Evolutionary conservation across 2,797 vertebrate species (phyloP), one percentile per base, ranked within the genome.

Genomic region (Sciurus carolinensis): DNA sequence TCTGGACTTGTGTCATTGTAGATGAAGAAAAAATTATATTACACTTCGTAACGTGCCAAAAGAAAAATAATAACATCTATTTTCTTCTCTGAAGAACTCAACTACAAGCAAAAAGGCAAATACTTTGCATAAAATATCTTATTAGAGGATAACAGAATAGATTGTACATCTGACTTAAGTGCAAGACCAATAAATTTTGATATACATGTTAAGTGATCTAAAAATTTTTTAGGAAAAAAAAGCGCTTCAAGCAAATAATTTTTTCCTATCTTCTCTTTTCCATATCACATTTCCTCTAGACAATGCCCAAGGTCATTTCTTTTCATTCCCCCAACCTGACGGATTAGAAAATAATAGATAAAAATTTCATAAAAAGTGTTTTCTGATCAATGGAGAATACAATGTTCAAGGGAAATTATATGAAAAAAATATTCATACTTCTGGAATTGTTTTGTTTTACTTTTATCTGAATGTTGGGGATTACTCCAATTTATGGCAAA

Each of bases 1-100:
- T 73, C 54, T 44, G 44, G 13, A 28, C 36, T n/a, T 93, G 33
- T 39, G 7, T 82, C 22, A 77, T 36, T 57, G 24, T 18, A 80
- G 28, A 82, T 76, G 64, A 77, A 86, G 24, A 33, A 82, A 52
- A 94, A 73, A 47, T 18, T 42, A 9, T 7, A 28, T 33, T 81
- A 28, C 0, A 36, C 15, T 81, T 75, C 13, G 13, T 54, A 8
- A 22, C 1, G 0, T 59, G 15, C 62, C 26, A 72, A 75, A 89
- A 94, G 10, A 59, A 75, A 95, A 89, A 59, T 80, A 77, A 86
- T 39, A 87, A 7, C 18, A 75, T 73, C 2, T 24, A n/a, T 67
- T 83, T 77, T 66, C 18, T 52, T 54, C 42, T 83, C 36, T 67
- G 10, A 81, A 87, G 26, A 81, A 81, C 22, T 92, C 62, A 86